Conservation (phyloP, 2,113 vertebrate genomes). For the Illadopsis cleaveri region DNA sequence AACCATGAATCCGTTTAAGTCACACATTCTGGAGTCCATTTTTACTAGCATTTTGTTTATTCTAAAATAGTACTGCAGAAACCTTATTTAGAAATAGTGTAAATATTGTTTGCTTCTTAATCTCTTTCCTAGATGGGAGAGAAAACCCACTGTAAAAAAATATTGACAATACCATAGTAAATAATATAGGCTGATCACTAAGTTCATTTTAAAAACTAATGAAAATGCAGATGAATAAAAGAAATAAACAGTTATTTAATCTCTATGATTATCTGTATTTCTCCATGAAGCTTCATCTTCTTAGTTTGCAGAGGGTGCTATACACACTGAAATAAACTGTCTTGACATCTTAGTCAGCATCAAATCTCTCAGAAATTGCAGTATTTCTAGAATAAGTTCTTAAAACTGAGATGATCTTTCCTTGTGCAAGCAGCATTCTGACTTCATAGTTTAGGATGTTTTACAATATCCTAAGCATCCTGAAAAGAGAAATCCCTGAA, state of each 20-base stretch:
- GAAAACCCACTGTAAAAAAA: background rate
- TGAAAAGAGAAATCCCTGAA: background rate
- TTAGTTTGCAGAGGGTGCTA: background rate
- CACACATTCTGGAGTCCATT: background rate
- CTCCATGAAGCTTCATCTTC: background rate
- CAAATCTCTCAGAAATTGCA: background rate
- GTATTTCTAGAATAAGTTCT: background rate
- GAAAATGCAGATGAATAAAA: background rate
- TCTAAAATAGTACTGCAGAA: background rate
- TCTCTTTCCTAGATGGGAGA: background rate
- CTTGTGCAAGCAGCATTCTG: background rate
- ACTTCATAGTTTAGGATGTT: background rate
- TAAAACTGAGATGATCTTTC: background rate
- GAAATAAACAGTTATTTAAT: background rate
- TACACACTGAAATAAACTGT: background rate
- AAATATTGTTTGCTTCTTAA: background rate
- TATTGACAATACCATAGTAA: background rate
- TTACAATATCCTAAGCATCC: background rate
- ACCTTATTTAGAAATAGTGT: background rate
- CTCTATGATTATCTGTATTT: background rate
- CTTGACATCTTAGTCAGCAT: background rate
- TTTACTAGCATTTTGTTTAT: background rate
- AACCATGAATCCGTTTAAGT: background rate
- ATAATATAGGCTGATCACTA: background rate
- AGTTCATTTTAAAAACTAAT: background rate